Evolutionary conservation across 2,797 vertebrate species (phyloP).

Genomic region (Pempheris klunzingeri): DNA sequence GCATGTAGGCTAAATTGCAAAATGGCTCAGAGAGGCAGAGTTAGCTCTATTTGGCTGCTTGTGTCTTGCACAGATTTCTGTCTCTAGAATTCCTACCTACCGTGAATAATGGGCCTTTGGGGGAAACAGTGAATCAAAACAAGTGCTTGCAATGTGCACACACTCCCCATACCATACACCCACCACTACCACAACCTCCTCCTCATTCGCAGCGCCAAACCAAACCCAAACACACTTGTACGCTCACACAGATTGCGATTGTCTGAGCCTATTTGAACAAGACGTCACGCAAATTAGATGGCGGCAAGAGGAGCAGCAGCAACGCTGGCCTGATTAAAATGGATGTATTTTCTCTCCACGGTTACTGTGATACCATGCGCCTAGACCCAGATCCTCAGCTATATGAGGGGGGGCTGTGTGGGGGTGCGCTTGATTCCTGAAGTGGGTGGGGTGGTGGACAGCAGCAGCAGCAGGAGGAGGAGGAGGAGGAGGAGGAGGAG

Average conservation of each 20-base stretch:
- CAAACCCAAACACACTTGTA: constrained; percentile 6
- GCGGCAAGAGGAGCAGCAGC: constrained; percentile 20
- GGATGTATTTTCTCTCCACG: constrained; percentile 52
- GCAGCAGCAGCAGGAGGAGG: constrained; percentile 50
- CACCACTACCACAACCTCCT: neutral
- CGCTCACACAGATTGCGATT: constrained; percentile 8
- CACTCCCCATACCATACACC: constrained; percentile 11
- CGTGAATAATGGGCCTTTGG: constrained; percentile 34
- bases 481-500: constrained; percentile 52
- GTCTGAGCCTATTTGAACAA: constrained; percentile 51
- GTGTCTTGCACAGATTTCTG: constrained; percentile 20
- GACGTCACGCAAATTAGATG: constrained; percentile 58
- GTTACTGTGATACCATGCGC: constrained; percentile 59
- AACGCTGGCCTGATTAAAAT: constrained; percentile 73
- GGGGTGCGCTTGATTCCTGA: constrained; percentile 51
- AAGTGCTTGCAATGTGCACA: constrained; percentile 27
- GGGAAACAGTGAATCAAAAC: constrained; percentile 40
- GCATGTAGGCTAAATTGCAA: neutral
- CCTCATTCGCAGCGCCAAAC: constrained; percentile 29
- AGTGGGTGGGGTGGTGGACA: constrained; percentile 64
- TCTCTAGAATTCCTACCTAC: constrained; percentile 34
- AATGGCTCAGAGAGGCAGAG: neutral
- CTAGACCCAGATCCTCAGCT: constrained; percentile 70
- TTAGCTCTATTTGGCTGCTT: constrained; percentile 16
- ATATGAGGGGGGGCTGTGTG: constrained; percentile 9